Evolutionary conservation across 2,113 vertebrate genomes (phyloP), one percentile per base, ranked within the genome.

Genomic region (Marcusenius ussheri): DNA sequence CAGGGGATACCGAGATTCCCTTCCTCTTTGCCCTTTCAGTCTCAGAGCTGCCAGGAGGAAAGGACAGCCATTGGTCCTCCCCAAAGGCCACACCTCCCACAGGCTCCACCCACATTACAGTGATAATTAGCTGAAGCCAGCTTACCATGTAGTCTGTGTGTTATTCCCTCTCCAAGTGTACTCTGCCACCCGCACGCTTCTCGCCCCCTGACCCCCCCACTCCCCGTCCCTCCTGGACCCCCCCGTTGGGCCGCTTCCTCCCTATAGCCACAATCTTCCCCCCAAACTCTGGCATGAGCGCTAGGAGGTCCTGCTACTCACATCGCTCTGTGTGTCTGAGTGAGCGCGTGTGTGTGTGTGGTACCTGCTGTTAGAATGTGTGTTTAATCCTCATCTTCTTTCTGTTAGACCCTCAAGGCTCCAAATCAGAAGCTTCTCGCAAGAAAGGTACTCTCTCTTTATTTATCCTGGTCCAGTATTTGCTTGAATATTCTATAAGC

Each of bases 391-490:
- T 96, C 91, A 96, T 96, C 95, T 96, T 96, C 95, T 96, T 95
- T 96, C 95, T 94, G 95, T 96, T 95, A 96, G 96, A 96, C 95
- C 95, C 96, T 95, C 96, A 96, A 94, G 96, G 95, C 95, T 94
- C 95, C 95, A 96, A 96, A 96, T 94, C 95, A 95, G 96, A 96
- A 93, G 95, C 95, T 95, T 95, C 96, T 95, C 95, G 95, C 95
- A 96, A 96, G 94, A 96, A 96, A 96, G 96, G 96, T 96, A 96
- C 96, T 96, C 95, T 91, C 93, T 94, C 93, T 95, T 89, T 84
- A 93, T 92, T 92, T 91, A 91, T 94, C 92, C 89, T 91, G 91
- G 88, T 50, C 83, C 88, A 91, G 87, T 92, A 80, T 88, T 90
- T 91, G 83, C 74, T 90, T 91, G 80, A 77, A 89, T 87, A 87